These are phyloP conservation scores for Dicrurus megarhynchus DNA, from an alignment of 2,113 vertebrate genomes.

Conservation along the genomic window DNA sequence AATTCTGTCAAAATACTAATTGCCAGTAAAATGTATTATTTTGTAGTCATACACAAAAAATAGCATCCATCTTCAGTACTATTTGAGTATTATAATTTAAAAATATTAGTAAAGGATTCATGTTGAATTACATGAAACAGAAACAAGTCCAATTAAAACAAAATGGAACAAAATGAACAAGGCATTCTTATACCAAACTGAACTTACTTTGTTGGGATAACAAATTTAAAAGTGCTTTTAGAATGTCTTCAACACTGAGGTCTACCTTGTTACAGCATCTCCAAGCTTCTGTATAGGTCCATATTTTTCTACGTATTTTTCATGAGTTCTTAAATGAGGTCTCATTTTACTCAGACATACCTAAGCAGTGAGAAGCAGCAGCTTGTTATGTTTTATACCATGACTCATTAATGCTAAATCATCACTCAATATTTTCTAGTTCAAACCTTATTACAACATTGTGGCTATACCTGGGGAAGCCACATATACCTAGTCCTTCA, in stretches of 20 bases:
- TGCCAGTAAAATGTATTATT: neutral
- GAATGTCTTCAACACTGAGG: neutral
- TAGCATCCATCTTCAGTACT: neutral
- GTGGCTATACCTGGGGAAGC: neutral
- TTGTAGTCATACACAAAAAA: neutral
- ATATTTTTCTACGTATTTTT: constrained; percentile 64
- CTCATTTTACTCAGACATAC: constrained; percentile 68
- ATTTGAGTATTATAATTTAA: neutral
- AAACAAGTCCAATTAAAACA: neutral
- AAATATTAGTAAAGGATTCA: neutral
- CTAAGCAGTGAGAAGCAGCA: neutral
- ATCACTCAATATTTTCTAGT: neutral
- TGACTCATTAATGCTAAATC: neutral
- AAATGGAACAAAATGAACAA: neutral
- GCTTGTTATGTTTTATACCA: neutral
- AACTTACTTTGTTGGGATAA: neutral
- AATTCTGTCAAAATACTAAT: neutral
- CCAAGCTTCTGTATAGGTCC: constrained; percentile 38
- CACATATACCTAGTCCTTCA: neutral
- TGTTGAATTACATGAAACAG: neutral
- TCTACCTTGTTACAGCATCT: constrained; percentile 31
- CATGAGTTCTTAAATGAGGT: constrained; percentile 56
- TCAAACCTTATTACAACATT: neutral
- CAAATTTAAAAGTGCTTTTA: neutral
- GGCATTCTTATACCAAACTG: neutral